These are phyloP conservation scores for Xyrauchen texanus DNA, from an alignment of 2,113 vertebrate species.

Conservation along the genomic window DNA sequence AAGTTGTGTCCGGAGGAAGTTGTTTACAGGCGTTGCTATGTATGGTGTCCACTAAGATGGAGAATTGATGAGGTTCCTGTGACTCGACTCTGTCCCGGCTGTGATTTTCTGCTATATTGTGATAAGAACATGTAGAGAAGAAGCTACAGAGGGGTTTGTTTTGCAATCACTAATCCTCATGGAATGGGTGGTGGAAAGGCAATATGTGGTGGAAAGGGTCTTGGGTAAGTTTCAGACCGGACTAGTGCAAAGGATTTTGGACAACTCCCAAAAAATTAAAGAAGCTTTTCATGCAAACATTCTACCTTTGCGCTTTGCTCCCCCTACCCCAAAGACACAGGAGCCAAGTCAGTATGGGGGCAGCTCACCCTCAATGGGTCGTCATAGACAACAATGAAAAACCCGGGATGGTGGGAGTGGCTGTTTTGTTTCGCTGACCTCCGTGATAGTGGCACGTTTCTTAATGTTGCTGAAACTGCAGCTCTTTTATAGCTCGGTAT, in stretches of 20 bases:
- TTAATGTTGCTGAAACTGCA: neutral
- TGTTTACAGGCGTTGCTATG: slow-evolving; percentile 60
- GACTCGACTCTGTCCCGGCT: too few relatives aligned
- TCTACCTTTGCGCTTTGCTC: neutral
- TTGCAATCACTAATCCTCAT: neutral
- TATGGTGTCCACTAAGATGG: slow-evolving; percentile 18
- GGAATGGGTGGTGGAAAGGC: neutral
- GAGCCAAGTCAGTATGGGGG: slow-evolving; percentile 27
- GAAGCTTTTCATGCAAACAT: slow-evolving; percentile 26
- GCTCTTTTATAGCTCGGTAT: neutral
- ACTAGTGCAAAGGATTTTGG: slow-evolving; percentile 17
- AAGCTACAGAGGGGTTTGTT: neutral
- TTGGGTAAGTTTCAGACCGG: neutral
- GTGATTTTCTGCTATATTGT: neutral
- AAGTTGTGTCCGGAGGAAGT: slow-evolving; percentile 56
- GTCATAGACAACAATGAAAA: slow-evolving; percentile 64
- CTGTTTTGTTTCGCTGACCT: slow-evolving; percentile 64
- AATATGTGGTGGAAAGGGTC: neutral
- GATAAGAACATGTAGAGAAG: too few relatives aligned
- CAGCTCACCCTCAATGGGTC: slow-evolving; percentile 34
- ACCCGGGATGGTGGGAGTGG: slow-evolving; percentile 63
- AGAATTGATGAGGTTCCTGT: neutral
- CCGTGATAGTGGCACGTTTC: slow-evolving; percentile 16
- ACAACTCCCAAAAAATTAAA: neutral
- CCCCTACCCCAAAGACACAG: slow-evolving; percentile 16